phyloP scores from a whole-genome alignment of 2,797 vertebrate species.

The Syndactyla subalaris region DNA sequence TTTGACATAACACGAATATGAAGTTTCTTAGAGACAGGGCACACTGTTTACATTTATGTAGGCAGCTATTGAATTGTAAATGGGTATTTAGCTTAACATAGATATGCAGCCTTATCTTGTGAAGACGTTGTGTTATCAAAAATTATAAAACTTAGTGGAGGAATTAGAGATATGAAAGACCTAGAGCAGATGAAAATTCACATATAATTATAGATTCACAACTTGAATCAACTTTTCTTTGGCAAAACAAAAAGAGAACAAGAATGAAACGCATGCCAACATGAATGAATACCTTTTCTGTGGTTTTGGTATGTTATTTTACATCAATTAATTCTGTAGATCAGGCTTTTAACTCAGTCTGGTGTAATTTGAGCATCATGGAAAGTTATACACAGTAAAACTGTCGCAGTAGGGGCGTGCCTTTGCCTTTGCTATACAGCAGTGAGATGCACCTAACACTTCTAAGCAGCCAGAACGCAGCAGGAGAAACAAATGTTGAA shows the following conservation, averaged over 20 bases:
- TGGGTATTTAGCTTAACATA: background rate
- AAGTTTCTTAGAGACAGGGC: background rate
- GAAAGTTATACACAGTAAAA: background rate
- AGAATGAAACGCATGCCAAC: background rate
- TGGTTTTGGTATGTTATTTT: background rate
- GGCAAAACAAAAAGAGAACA: background rate
- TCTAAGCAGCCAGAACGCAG: rapidly evolving
- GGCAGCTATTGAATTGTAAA: constrained; percentile 1
- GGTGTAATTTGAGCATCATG: background rate
- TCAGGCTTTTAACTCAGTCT: background rate
- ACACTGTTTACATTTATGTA: background rate
- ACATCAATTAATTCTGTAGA: background rate
- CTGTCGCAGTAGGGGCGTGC: rapidly evolving
- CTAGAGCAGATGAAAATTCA: background rate
- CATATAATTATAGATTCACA: background rate
- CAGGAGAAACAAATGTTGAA: background rate
- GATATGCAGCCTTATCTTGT: background rate
- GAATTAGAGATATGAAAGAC: background rate
- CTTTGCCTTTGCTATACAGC: background rate
- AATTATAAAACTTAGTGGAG: background rate
- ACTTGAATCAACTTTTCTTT: background rate
- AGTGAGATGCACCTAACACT: background rate
- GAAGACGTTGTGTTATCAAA: background rate
- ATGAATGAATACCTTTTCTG: background rate
- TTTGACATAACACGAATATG: background rate